phyloP scores from a whole-genome alignment of 2,113 vertebrate species.

The Cyanistes caeruleus region DNA sequence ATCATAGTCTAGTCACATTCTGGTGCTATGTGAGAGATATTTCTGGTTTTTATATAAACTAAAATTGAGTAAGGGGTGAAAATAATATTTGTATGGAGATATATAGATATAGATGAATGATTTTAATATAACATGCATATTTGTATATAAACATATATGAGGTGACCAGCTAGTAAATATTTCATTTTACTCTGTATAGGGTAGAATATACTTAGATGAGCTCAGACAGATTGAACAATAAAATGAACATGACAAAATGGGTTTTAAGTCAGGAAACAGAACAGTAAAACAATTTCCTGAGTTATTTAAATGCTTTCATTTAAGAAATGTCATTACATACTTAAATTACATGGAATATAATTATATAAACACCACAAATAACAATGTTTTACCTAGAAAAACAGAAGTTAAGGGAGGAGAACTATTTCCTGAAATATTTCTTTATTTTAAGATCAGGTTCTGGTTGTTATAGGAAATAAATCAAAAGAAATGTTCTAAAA shows the following conservation, averaged over 20 bases:
- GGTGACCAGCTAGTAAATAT: constrained; percentile 47
- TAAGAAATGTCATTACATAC: constrained; percentile 79
- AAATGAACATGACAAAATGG: constrained; percentile 75
- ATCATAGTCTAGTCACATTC: not conserved
- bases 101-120: not conserved
- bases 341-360: constrained; percentile 77
- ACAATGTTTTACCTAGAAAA: constrained; percentile 70
- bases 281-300: constrained; percentile 78
- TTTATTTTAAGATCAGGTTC: constrained; percentile 64
- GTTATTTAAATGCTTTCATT: constrained; percentile 79
- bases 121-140: not conserved
- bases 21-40: not conserved
- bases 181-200: constrained; percentile 37
- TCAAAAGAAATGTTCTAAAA: not conserved
- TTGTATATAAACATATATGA: not conserved
- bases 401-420: constrained; percentile 62
- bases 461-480: not conserved
- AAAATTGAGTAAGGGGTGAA: not conserved
- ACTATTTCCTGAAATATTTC: constrained; percentile 66
- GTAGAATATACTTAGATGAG: constrained; percentile 61
- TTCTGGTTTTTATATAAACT: not conserved
- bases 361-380: constrained; percentile 73
- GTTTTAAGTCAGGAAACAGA: constrained; percentile 76
- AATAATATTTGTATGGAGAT: not conserved
- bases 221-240: constrained; percentile 73